Base-by-base conservation (phyloP, 2,888 invertebrate species). In the Sarcophaga caerulescens region DNA sequence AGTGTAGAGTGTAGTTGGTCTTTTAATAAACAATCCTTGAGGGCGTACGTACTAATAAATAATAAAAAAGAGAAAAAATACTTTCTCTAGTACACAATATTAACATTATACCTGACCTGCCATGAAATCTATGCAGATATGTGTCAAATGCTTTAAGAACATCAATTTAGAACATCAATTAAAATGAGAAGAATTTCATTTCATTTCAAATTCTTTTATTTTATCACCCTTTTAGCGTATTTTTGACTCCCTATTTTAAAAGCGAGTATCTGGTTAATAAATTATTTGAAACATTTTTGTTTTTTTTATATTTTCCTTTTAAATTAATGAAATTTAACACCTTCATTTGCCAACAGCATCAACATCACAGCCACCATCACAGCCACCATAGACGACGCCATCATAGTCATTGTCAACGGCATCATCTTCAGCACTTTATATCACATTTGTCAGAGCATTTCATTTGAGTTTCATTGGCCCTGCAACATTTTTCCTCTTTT, bases 281-380 rank as follows among this genome's bases (percentile, higher is more conserved):
- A 81, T 81, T 68, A 75, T 75, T 75, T 68, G 47, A 57, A 74
- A 35, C 23, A 69, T 52, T 52, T 12, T 52, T 14, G 3, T 0
- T 47, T 52, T 52, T 52, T 12, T 52, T 52, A 14, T 52, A 17
- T 52, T 68, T 81, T 69, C 12, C 21, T 62, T 81, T 47, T 45
- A 69, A 52, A 35, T 44, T 19, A 45, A 75, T 75, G 74, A 81
- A 81, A 81, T 52, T 75, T 81, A 62, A 69, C 81, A 74, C 74
- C 74, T 75, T 69, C 62, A n/a, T 11, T 74, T 63, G 11, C 70
- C 70, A 70, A 12, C 63, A 63, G 44, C 71, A 45, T 71, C 52
- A 59, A 19, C 69, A 52, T 11, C 8, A 6, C 52, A 60, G 47
- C 17, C 35, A 69, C 23, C 69, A 62, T 62, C 62, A 69, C 5